Evolutionary conservation across 2,888 invertebrate species (phyloP), one percentile per base, ranked within the genome.

Genomic region (Dinocampus coccinellae): DNA sequence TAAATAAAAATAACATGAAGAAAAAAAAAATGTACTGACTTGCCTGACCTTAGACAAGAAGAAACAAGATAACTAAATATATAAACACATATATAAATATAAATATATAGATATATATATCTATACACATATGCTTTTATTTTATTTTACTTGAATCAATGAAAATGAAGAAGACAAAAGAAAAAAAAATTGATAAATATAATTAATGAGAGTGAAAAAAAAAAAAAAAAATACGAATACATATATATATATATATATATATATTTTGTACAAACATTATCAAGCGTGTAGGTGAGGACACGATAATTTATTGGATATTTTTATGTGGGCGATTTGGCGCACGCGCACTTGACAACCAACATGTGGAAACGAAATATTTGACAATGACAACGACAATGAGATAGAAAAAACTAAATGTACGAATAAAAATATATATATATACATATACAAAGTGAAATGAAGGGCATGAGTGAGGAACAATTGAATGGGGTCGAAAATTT

Each of bases 401-500:
- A 55, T 55, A 24, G 58, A 53, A 58, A 65, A n/a, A n/a, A n/a
- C n/a, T n/a, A n/a, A n/a, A n/a, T n/a, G n/a, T n/a, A 39, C 33
- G 13, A 57, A 52, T 16, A 47, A 16, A 16, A 16, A 42, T 47
- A 47, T 47, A 47, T 47, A 47, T 42, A 42, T 13, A n/a, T 60
- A 58, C 16, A 22, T n/a, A 47, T 39, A 63, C 47, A 52, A 69
- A 69, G 34, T 72, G 47, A 61, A 73, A 68, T 66, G 47, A 70
- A 66, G 33, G 72, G 77, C 77, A 78, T 77, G n/a, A n/a, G n/a
- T 77, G 80, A 80, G 82, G 79, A 81, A 83, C 83, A 83, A 82
- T 83, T 79, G 80, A 83, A 83, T 80, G 78, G 80, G 81, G 82
- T 82, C 80, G 82, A 81, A 82, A 81, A 81, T 81, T 80, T 78